Conservation (phyloP, 2,113 vertebrate species). For the Alethe diademata region DNA sequence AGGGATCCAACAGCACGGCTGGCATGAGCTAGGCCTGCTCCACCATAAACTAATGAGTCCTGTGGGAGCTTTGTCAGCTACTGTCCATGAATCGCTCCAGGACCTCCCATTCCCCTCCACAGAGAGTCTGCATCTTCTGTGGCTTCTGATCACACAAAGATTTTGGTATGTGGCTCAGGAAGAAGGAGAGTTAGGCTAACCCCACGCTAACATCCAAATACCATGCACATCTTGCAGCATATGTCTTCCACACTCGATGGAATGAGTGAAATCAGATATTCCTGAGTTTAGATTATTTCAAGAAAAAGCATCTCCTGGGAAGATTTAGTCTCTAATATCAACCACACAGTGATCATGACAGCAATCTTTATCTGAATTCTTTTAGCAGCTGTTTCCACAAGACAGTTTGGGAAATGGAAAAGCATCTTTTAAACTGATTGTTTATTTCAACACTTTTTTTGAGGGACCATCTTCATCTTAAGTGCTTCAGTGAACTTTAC, state of each 20-base stretch:
- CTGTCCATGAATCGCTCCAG: background rate
- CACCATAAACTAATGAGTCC: background rate
- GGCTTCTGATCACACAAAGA: background rate
- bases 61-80: constrained; percentile 4
- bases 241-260: background rate
- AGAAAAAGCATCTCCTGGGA: background rate
- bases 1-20: background rate
- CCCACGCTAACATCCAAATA: background rate
- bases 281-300: background rate
- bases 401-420: background rate
- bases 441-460: background rate
- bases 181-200: background rate
- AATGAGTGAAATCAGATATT: background rate
- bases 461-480: background rate
- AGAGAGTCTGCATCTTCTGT: background rate
- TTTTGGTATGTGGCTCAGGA: background rate
- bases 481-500: background rate
- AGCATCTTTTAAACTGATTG: background rate
- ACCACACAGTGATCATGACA: background rate
- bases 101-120: background rate
- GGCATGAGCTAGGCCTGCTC: constrained; percentile 38
- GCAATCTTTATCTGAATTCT: background rate
- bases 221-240: background rate
- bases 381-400: background rate
- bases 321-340: background rate